Conservation (phyloP, 2,797 vertebrate species). For the Betta splendens region DNA sequence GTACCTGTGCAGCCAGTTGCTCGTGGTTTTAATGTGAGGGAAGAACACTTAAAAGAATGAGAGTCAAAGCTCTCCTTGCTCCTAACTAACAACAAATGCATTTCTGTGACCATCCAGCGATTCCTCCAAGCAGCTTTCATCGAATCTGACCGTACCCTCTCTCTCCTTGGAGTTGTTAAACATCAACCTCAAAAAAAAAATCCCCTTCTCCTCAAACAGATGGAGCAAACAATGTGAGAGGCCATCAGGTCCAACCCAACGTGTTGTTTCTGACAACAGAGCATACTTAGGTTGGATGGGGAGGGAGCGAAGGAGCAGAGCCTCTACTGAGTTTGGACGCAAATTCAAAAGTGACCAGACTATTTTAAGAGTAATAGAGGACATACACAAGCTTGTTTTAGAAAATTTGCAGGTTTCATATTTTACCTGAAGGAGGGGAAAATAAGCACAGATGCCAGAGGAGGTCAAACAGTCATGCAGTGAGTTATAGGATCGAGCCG, state of each 20-base stretch:
- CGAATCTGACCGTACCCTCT: slow-evolving; percentile 40
- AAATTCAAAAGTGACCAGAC: no score
- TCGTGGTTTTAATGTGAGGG: background rate
- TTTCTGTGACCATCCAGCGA: background rate
- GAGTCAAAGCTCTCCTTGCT: background rate
- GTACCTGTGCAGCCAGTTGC: background rate
- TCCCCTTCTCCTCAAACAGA: slow-evolving; percentile 51
- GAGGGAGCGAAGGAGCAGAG: slow-evolving; percentile 60
- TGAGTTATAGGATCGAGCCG: slow-evolving; percentile 39
- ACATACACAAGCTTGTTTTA: no score
- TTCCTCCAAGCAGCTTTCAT: slow-evolving; percentile 30
- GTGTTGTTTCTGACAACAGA: slow-evolving; percentile 73
- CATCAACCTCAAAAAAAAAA: slow-evolving; percentile 47
- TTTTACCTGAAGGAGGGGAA: slow-evolving; percentile 37
- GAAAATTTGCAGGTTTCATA: slow-evolving; percentile 24
- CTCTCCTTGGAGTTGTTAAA: slow-evolving; percentile 57
- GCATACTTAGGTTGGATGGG: slow-evolving; percentile 32
- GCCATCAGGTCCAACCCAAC: slow-evolving; percentile 55
- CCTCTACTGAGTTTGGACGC: slow-evolving; percentile 25
- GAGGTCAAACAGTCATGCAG: slow-evolving; percentile 49
- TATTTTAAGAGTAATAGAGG: no score
- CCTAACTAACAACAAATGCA: background rate
- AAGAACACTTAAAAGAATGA: background rate
- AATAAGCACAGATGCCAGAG: slow-evolving; percentile 43
- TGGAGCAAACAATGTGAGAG: slow-evolving; percentile 61